Evolutionary conservation across 2,888 invertebrate genomes (phyloP), one percentile per base, ranked within the genome.

Genomic region (Limnephilus lunatus): DNA sequence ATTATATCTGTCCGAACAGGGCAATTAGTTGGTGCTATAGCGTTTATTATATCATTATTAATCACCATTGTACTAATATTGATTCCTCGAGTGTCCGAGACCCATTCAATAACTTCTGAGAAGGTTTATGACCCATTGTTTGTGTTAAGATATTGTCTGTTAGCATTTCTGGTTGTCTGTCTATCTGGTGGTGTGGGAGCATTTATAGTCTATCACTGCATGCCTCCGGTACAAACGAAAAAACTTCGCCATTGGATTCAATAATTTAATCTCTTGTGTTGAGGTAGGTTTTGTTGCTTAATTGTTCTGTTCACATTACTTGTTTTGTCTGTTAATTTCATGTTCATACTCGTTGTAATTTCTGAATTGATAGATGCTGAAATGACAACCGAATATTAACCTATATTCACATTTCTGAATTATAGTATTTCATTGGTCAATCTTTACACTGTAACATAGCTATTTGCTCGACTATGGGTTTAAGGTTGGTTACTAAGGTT

Each of bases 1-100:
- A 96, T 97, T 94, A 95, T 97, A 90, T 97, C 97, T 3, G 95
- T 97, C 85, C 96, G 97, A 94, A 97, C 97, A 82, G 97, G 97
- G 93, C 97, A 97, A 95, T 97, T 96, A 94, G 95, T 97, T 93
- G 97, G 97, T 91, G 96, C 97, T 95, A 95, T 97, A 93, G 96
- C 96, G 86, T 94, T 98, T 91, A 94, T 95, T 86, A 94, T 96
- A 93, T 96, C 97, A 48, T 94, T 96, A 82, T 86, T 96, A 93
- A 94, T 97, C 92, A 97, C 97, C 53, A 94, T 97, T 85, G 94
- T 97, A 94, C 95, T 97, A 93, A 94, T 97, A 92, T 95, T 96
- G 92, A 96, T 98, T 95, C 97, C 98, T 94, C 95, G 95, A 94
- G 96, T 95, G 90, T 94, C 96, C 48, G 95, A 96, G 92, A 95